Conservation (phyloP, 2,888 invertebrate genomes). For the Parapristionchus giblindavisi region DNA sequence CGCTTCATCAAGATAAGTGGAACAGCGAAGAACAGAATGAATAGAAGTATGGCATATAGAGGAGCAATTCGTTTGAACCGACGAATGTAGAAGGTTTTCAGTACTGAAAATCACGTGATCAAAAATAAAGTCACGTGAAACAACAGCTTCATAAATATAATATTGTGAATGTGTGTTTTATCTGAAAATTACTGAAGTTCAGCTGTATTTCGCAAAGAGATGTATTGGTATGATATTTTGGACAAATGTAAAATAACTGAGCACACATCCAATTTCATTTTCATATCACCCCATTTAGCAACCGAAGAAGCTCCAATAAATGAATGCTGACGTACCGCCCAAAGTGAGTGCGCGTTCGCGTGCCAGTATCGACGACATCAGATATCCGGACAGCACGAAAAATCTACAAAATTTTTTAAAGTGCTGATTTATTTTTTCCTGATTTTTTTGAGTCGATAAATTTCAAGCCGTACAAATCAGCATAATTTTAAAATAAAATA, state of each 20-base stretch:
- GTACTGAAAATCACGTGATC: background rate
- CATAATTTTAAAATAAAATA: background rate
- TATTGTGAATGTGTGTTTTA: too few relatives aligned
- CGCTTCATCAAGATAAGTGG: background rate
- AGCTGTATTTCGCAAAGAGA: too few relatives aligned
- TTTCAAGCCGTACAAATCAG: too few relatives aligned
- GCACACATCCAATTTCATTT: background rate
- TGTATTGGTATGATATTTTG: background rate
- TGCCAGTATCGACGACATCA: constrained; percentile 25
- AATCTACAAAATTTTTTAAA: constrained; percentile 11
- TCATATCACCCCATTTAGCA: background rate
- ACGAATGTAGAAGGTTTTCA: constrained; percentile 6
- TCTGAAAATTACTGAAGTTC: too few relatives aligned
- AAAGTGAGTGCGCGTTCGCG: background rate
- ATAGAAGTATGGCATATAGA: constrained; percentile 13
- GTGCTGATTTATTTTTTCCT: background rate
- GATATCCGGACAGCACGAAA: constrained; percentile 25
- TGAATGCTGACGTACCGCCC: background rate
- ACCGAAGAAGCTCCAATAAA: background rate
- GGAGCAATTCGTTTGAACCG: constrained; percentile 21
- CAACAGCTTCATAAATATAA: background rate
- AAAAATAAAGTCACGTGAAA: background rate
- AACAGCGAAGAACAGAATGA: constrained; percentile 1
- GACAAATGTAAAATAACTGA: background rate
- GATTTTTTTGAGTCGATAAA: too few relatives aligned